These are phyloP conservation scores for Acanthopagrus latus DNA, from an alignment of 2,797 vertebrate genomes.

Conservation along the genomic window DNA sequence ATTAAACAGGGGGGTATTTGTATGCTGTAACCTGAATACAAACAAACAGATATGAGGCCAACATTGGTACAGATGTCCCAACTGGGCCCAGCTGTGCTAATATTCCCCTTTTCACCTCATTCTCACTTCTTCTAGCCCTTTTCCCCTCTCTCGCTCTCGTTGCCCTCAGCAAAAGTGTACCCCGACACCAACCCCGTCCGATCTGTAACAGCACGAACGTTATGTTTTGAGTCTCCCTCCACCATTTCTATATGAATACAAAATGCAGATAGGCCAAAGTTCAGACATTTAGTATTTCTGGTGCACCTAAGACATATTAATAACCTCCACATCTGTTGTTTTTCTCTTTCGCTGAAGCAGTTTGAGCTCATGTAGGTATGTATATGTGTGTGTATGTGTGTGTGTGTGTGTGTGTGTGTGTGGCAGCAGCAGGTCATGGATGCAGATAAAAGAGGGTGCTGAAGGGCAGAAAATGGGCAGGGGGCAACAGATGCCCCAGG, in stretches of 20 bases:
- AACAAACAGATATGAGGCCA: conserved; percentile 70
- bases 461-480: conserved; percentile 64
- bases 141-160: conserved; percentile 24
- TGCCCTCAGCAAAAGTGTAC: conserved; percentile 11
- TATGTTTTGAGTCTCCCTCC: not conserved
- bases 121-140: conserved; percentile 31
- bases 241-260: conserved; percentile 2
- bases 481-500: conserved; percentile 79
- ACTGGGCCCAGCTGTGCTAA: conserved; percentile 70
- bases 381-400: not conserved
- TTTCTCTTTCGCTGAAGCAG: conserved; percentile 25
- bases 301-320: conserved; percentile 15
- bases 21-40: conserved; percentile 65
- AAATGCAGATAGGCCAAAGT: conserved; percentile 18
- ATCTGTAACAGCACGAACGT: not conserved
- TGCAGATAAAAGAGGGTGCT: conserved; percentile 56
- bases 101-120: conserved; percentile 51
- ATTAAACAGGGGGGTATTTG: conserved; percentile 66
- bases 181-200: not conserved
- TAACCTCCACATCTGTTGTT: conserved; percentile 67
- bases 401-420: conserved; percentile 13
- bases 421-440: conserved; percentile 59
- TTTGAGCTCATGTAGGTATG: not conserved
- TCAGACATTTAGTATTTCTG: conserved; percentile 30
- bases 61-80: conserved; percentile 48